Evolutionary conservation across 2,888 invertebrate species (phyloP).

Genomic region (Agrypnus murinus): DNA sequence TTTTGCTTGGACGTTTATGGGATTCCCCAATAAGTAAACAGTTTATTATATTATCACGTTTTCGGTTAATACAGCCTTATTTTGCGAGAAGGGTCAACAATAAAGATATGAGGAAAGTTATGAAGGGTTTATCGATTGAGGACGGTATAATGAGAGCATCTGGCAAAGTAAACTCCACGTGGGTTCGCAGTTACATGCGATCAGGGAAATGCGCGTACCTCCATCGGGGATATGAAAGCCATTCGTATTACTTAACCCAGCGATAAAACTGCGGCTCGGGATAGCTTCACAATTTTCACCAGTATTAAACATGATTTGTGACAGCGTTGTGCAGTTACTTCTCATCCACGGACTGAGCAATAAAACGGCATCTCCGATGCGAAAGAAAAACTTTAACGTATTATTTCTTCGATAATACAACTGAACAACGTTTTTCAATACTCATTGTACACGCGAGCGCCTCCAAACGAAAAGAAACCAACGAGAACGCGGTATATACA

Average conservation of each 20-base stretch:
- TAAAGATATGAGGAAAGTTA: constrained; percentile 10
- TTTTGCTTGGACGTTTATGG: no score
- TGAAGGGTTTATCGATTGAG: constrained; percentile 16
- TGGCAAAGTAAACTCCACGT: constrained; percentile 46
- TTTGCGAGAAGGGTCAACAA: not conserved
- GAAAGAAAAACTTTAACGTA: constrained; percentile 50
- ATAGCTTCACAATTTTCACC: constrained; percentile 71
- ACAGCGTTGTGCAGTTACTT: constrained; percentile 64
- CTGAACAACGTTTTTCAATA: constrained; percentile 37
- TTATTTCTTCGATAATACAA: constrained; percentile 41
- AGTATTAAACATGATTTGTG: constrained; percentile 72
- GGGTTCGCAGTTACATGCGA: constrained; percentile 49
- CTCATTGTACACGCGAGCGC: constrained; percentile 33
- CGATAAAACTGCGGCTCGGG: constrained; percentile 72
- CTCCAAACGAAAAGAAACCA: constrained; percentile 29
- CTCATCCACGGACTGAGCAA: constrained; percentile 60
- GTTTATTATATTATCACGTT: no score
- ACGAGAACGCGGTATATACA: constrained; percentile 32
- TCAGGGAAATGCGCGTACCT: constrained; percentile 58
- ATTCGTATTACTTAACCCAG: constrained; percentile 74
- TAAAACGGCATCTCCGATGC: constrained; percentile 54
- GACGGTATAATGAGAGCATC: constrained; percentile 45
- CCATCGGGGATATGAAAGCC: constrained; percentile 69
- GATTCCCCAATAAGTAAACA: no score
- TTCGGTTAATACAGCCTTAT: no score